These are phyloP conservation scores for Baccha elongata DNA, from an alignment of 2,888 invertebrate species.

Conservation along the genomic window DNA sequence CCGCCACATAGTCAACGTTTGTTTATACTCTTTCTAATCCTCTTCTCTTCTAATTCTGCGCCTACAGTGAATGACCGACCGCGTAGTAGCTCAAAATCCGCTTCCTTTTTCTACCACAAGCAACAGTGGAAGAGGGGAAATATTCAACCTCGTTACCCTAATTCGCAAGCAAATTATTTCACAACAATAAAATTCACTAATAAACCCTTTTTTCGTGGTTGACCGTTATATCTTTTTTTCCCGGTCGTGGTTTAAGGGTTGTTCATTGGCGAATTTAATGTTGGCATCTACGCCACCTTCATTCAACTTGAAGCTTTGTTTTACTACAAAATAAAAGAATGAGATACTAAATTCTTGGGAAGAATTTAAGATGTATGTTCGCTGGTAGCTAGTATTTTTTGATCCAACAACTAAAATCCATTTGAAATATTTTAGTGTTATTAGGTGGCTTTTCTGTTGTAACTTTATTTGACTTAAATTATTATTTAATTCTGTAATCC, in stretches of 20 bases:
- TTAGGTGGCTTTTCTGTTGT: too few species aligned
- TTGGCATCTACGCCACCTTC: constrained; percentile 4
- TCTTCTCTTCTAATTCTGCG: constrained; percentile 33
- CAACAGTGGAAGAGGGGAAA: background rate
- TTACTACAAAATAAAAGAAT: background rate
- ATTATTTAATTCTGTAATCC: too few species aligned
- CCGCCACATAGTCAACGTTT: constrained; percentile 25
- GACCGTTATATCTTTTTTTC: background rate
- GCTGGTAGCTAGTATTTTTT: too few species aligned
- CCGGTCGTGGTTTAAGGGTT: constrained; percentile 5
- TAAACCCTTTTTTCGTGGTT: constrained; percentile 60
- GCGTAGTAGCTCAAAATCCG: constrained; percentile 10
- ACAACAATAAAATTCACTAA: constrained; percentile 63
- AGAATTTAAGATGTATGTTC: too few species aligned
- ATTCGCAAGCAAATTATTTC: constrained; percentile 65
- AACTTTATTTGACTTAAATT: too few species aligned
- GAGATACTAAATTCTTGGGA: background rate
- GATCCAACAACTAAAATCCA: too few species aligned
- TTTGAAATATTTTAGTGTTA: too few species aligned
- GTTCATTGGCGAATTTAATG: constrained; percentile 8
- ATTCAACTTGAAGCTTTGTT: constrained; percentile 10
- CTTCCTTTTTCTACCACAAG: background rate
- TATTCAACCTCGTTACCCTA: constrained; percentile 28
- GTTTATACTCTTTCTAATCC: constrained; percentile 3
- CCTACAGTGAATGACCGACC: constrained; percentile 41